Evolutionary conservation across 1,140 invertebrate species (phyloP).

Genomic region (Brachionus sp.): DNA sequence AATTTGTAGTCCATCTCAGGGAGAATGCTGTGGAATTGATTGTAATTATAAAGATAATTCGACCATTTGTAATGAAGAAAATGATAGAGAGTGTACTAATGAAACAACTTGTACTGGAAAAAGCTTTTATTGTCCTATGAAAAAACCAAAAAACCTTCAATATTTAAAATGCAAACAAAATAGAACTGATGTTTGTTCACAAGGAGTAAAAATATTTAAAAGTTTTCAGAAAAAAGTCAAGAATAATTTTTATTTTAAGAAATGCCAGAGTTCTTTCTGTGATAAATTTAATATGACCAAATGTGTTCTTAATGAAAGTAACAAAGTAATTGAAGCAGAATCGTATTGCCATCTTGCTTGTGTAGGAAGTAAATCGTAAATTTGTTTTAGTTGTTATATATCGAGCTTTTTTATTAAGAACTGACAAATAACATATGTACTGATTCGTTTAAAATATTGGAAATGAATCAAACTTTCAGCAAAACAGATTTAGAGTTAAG

Average conservation of each 20-base stretch:
- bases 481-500: not conserved
- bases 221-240: not conserved
- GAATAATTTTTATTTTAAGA: not conserved
- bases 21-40: not conserved
- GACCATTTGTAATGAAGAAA: not conserved
- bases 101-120: not conserved
- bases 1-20: not conserved
- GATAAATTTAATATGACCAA: not conserved
- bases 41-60: not conserved
- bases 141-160: not conserved
- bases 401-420: conserved; percentile 6
- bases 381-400: no score
- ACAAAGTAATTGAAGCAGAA: not conserved
- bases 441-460: not conserved
- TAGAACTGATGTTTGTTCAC: not conserved
- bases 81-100: not conserved
- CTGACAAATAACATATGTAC: not conserved
- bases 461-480: not conserved
- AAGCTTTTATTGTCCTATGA: not conserved
- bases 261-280: not conserved
- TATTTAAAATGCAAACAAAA: not conserved
- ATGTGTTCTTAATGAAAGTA: not conserved
- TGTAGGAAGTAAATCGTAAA: conserved; percentile 4
- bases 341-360: not conserved
- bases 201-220: not conserved